A percentile compares a stretch with the other conserved stretches of the same genome.
These are phyloP conservation scores for Montipora capitata DNA, from an alignment of 92 coral and sea anemone species.

Conservation along the genomic window DNA sequence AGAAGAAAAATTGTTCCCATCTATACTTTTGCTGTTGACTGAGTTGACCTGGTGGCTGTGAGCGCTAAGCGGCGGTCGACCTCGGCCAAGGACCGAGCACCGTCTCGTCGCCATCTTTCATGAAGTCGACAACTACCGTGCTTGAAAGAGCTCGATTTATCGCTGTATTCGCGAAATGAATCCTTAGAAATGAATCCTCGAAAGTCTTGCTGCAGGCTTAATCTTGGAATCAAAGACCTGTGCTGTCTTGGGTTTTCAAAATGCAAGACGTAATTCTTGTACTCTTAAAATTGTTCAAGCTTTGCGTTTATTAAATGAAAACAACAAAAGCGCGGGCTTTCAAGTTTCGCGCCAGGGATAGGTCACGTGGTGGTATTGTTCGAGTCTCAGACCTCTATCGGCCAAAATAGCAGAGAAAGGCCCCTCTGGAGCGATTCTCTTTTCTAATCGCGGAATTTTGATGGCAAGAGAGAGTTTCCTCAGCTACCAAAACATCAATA, in stretches of 20 bases:
- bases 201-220: neutral
- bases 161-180: neutral
- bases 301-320: neutral
- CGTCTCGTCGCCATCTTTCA: constrained; percentile 77
- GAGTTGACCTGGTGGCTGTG: constrained; percentile 80
- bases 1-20: neutral
- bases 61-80: constrained; percentile 89
- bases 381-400: constrained; percentile 26
- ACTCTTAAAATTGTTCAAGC: neutral
- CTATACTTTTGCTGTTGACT: constrained; percentile 28
- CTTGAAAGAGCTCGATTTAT: neutral
- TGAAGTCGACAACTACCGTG: constrained; percentile 1
- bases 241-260: neutral
- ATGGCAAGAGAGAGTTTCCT: neutral
- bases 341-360: constrained; percentile 97
- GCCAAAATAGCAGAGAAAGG: neutral
- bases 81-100: constrained; percentile 61
- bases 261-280: neutral
- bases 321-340: constrained; percentile 93
- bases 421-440: no score
- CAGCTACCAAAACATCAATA: neutral
- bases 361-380: constrained; percentile 80
- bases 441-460: neutral
- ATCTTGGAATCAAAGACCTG: neutral
- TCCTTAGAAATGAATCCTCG: neutral